Conservation (phyloP, 2,797 vertebrate species). For the Acanthis flammea region DNA sequence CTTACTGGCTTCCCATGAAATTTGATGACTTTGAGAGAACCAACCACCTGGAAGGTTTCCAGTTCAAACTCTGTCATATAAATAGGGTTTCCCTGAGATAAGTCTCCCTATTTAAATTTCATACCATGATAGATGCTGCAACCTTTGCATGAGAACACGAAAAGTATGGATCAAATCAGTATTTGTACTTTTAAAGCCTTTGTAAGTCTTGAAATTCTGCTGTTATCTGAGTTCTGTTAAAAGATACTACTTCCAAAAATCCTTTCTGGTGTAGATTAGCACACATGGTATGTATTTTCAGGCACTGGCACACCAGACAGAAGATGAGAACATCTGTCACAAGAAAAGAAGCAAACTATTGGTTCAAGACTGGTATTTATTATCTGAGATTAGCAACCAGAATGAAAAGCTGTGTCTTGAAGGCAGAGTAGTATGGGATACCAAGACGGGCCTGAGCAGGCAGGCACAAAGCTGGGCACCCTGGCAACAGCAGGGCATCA, state of each 20-base stretch:
- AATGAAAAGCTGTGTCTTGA: not conserved
- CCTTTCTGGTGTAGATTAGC: not conserved
- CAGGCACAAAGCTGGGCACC: not conserved
- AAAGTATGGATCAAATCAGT: not conserved
- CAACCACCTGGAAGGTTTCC: not conserved
- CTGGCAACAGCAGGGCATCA: not conserved
- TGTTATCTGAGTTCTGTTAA: not conserved
- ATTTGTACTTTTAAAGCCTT: not conserved
- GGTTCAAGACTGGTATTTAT: not conserved
- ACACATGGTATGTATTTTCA: accelerated
- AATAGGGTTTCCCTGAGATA: not conserved
- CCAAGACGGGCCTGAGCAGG: not conserved
- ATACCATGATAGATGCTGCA: not conserved
- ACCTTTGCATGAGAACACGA: not conserved
- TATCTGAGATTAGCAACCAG: not conserved
- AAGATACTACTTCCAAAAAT: not conserved
- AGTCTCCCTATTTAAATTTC: not conserved
- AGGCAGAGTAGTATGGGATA: too few relatives aligned
- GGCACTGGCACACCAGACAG: not conserved
- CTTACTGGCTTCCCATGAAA: not conserved
- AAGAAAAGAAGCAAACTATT: not conserved
- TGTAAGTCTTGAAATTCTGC: not conserved
- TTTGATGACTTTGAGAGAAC: not conserved
- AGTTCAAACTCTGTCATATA: not conserved
- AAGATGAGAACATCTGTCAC: not conserved